Conservation (phyloP, 2,888 invertebrate species). For the Lepidochitona cinerea region DNA sequence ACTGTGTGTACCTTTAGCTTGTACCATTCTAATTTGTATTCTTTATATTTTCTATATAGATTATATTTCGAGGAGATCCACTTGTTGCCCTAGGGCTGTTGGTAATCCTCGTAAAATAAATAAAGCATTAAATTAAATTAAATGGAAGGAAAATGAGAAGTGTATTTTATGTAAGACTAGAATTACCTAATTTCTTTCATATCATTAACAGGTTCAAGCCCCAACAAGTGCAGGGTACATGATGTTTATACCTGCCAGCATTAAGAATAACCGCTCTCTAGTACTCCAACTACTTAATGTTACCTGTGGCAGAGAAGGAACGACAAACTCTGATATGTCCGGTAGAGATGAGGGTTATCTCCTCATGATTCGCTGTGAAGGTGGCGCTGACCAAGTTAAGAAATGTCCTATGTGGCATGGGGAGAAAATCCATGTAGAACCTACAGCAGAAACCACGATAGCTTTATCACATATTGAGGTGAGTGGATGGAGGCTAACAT, state of each 20-base stretch:
- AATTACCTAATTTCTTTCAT: too few species aligned
- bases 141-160: background rate
- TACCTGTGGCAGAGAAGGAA: slow-evolving; percentile 70
- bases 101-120: too few species aligned
- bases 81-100: background rate
- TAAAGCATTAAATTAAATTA: too few species aligned
- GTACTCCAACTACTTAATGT: slow-evolving; percentile 72
- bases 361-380: slow-evolving; percentile 65
- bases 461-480: slow-evolving; percentile 72
- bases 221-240: slow-evolving; percentile 69
- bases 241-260: slow-evolving; percentile 70
- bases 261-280: slow-evolving; percentile 62
- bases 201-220: slow-evolving; percentile 56
- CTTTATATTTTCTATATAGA: too few species aligned
- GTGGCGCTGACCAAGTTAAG: slow-evolving; percentile 37
- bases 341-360: slow-evolving; percentile 63
- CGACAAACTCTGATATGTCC: slow-evolving; percentile 24
- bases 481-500: background rate
- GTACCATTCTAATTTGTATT: too few species aligned
- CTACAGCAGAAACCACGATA: slow-evolving; percentile 72
- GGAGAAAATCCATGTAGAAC: slow-evolving; percentile 66
- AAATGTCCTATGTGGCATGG: slow-evolving; percentile 67
- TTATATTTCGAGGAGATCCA: too few species aligned
- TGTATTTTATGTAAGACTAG: background rate
- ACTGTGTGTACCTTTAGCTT: too few species aligned